phyloP scores from a whole-genome alignment of 2,888 invertebrate species.

The Dryococelus australis region DNA sequence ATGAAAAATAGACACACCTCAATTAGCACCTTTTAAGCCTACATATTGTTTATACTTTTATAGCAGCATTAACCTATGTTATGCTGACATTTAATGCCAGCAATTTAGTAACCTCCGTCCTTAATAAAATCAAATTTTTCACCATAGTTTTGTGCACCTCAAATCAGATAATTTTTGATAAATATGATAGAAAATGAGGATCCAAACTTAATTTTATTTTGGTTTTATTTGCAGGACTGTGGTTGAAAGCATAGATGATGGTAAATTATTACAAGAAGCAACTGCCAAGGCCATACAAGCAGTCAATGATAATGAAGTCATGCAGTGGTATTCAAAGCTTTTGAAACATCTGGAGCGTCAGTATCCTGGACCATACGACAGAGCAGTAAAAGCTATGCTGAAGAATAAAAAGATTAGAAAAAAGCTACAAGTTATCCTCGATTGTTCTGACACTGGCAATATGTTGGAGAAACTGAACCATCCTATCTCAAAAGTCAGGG shows the following conservation, averaged over 20 bases:
- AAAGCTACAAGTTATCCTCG: slow-evolving; percentile 17
- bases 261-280: slow-evolving; percentile 40
- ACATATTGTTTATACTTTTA: too few species aligned
- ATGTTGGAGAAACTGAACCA: slow-evolving; percentile 79
- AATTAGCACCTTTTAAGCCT: too few species aligned
- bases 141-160: too few species aligned
- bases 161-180: too few species aligned
- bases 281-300: slow-evolving; percentile 36
- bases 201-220: neutral
- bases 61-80: too few species aligned
- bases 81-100: too few species aligned
- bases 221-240: slow-evolving; percentile 50
- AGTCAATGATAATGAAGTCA: slow-evolving; percentile 41
- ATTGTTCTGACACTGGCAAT: neutral
- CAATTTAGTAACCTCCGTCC: too few species aligned
- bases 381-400: slow-evolving; percentile 66
- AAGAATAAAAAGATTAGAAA: neutral
- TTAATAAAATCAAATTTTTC: too few species aligned
- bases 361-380: slow-evolving; percentile 77
- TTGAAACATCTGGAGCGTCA: slow-evolving; percentile 71
- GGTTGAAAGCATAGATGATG: slow-evolving; percentile 50
- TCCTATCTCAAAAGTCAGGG: slow-evolving; percentile 69
- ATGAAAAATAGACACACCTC: too few species aligned
- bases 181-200: too few species aligned
- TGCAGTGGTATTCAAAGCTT: slow-evolving; percentile 63